These are phyloP conservation scores for Lepidocyrtoides sp. DNA, from an alignment of 2,888 invertebrate species.

Conservation along the genomic window DNA sequence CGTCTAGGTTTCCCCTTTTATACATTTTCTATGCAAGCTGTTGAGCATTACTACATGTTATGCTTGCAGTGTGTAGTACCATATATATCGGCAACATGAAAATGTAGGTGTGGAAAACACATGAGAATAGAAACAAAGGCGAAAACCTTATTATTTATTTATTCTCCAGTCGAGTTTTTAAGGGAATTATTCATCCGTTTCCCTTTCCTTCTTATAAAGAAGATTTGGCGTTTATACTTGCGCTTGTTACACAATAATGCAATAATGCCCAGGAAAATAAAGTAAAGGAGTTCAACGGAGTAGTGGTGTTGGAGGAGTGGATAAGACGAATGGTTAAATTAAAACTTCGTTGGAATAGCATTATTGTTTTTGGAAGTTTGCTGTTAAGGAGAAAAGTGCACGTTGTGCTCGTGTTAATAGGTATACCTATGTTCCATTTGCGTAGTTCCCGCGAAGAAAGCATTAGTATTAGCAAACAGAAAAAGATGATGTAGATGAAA, in stretches of 20 bases:
- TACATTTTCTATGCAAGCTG: not conserved
- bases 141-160: slow-evolving; percentile 72
- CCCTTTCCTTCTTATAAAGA: slow-evolving; percentile 18
- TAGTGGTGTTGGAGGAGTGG: not conserved
- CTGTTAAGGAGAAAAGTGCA: slow-evolving; percentile 20
- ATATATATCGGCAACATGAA: no score
- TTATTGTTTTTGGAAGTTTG: slow-evolving; percentile 24
- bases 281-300: not conserved
- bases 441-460: not conserved
- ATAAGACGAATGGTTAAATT: not conserved
- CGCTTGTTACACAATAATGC: not conserved
- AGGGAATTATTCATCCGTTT: slow-evolving; percentile 72
- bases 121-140: slow-evolving; percentile 47
- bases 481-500: not conserved
- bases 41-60: slow-evolving; percentile 31
- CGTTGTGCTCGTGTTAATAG: not conserved
- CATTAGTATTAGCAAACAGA: slow-evolving; percentile 13
- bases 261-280: slow-evolving; percentile 28
- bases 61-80: no score
- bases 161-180: slow-evolving; percentile 63
- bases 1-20: not conserved
- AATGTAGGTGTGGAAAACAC: not conserved
- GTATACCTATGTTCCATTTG: not conserved
- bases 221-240: not conserved
- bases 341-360: not conserved